A percentile compares a stretch with the other conserved stretches of the same genome.
phyloP scores from a whole-genome alignment of 2,888 invertebrate species.

The Noctua janthina region DNA sequence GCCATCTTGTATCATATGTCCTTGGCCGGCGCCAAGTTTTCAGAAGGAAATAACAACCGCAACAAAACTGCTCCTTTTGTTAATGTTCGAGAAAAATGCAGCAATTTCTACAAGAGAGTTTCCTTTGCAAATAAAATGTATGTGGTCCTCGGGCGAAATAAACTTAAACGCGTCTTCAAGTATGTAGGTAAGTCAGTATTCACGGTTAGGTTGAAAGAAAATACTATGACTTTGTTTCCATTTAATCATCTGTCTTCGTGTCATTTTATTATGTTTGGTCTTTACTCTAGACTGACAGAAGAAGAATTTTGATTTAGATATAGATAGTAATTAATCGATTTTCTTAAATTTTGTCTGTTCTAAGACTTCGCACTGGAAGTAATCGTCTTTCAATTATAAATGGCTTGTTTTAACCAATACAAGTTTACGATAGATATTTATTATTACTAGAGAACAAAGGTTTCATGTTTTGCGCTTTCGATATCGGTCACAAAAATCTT shows the following conservation, averaged over 20 bases:
- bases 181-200: background rate
- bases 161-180: slow-evolving; percentile 14
- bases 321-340: background rate
- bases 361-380: background rate
- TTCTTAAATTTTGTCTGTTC: background rate
- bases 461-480: background rate
- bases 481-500: background rate
- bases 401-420: too few relatives aligned
- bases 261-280: background rate
- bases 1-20: too few relatives aligned
- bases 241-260: slow-evolving; percentile 24
- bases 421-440: background rate
- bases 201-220: slow-evolving; percentile 16
- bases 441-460: background rate
- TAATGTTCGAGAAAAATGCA: slow-evolving; percentile 54
- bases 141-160: slow-evolving; percentile 26
- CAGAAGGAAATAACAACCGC: slow-evolving; percentile 50
- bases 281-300: background rate
- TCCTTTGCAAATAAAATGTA: slow-evolving; percentile 43
- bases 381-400: background rate
- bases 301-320: too few relatives aligned
- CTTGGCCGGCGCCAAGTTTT: slow-evolving; percentile 59
- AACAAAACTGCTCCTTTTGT: slow-evolving; percentile 41
- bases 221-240: slow-evolving; percentile 7
- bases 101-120: slow-evolving; percentile 33